These are phyloP conservation scores for Lepus townsendii DNA, from an alignment of 2,797 vertebrate genomes.

Conservation along the genomic window DNA sequence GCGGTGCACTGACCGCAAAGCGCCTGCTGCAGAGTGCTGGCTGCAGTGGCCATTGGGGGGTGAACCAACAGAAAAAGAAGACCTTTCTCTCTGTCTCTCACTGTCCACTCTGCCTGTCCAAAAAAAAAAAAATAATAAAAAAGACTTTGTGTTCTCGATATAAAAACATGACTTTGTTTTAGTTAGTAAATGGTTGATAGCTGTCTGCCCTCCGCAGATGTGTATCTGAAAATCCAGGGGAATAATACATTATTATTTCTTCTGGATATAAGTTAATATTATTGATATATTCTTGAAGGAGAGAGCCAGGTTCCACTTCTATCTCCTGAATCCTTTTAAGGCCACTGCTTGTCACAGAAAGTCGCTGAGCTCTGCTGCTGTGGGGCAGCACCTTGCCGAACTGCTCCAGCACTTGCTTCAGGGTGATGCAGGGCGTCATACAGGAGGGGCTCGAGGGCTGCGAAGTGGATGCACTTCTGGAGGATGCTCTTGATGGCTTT, in stretches of 20 bases:
- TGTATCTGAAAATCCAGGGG: no score
- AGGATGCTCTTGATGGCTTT: constrained; percentile 95
- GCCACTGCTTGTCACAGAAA: constrained; percentile 96
- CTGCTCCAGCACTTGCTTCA: constrained; percentile 95
- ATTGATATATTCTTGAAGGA: constrained; percentile 95
- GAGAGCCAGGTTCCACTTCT: constrained; percentile 93
- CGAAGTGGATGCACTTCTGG: constrained; percentile 95
- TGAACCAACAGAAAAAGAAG: no score
- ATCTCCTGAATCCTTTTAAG: constrained; percentile 98
- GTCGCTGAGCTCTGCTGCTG: constrained; percentile 94
- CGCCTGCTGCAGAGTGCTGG: no score
- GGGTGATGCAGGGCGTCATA: constrained; percentile 95
- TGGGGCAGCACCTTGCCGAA: constrained; percentile 98
- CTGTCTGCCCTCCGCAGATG: no score
- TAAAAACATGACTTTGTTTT: no score
- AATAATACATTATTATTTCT: constrained; percentile 95
- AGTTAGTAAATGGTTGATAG: no score
- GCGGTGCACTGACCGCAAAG: no score
- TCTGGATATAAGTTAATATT: constrained; percentile 96
- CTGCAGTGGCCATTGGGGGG: no score
- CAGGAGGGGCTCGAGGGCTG: constrained; percentile 94
- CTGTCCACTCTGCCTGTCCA: no score
- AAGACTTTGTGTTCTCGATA: no score
- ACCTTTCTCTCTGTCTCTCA: no score
- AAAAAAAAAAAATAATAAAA: no score